phyloP scores from a whole-genome alignment of 2,888 invertebrate species.

The Aleiodes leptofemur region DNA sequence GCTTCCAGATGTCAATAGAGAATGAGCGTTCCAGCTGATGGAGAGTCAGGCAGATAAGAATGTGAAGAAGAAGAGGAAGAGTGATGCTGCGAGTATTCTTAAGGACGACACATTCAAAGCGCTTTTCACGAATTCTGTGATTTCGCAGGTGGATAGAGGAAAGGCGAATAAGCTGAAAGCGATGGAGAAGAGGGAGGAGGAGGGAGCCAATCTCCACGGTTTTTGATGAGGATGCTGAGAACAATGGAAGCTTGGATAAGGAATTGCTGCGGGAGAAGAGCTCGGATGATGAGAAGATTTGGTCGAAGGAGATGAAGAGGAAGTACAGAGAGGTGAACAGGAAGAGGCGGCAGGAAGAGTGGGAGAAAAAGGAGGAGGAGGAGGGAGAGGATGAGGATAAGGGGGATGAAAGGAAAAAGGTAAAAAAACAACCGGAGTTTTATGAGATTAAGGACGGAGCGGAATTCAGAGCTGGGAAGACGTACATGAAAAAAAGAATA shows the following conservation, averaged over 20 bases:
- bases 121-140: slow-evolving; percentile 93
- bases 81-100: slow-evolving; percentile 82
- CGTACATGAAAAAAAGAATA: slow-evolving; percentile 75
- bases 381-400: slow-evolving; percentile 70
- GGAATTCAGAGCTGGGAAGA: slow-evolving; percentile 77
- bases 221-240: slow-evolving; percentile 76
- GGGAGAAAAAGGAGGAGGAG: slow-evolving; percentile 54
- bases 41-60: slow-evolving; percentile 78
- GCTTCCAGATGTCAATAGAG: slow-evolving; percentile 92
- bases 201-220: slow-evolving; percentile 70
- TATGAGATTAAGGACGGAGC: slow-evolving; percentile 80
- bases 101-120: slow-evolving; percentile 93
- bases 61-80: slow-evolving; percentile 78
- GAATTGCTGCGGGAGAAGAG: slow-evolving; percentile 74
- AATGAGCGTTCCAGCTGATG: slow-evolving; percentile 90
- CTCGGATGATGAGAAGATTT: slow-evolving; percentile 89
- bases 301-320: slow-evolving; percentile 88
- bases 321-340: slow-evolving; percentile 82
- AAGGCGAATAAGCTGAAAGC: slow-evolving; percentile 79
- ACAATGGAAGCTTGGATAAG: slow-evolving; percentile 67
- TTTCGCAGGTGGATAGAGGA: slow-evolving; percentile 87
- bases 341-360: slow-evolving; percentile 72
- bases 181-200: slow-evolving; percentile 62
- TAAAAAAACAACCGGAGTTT: slow-evolving; percentile 77
- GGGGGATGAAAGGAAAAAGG: slow-evolving; percentile 54